Evolutionary conservation across 2,888 invertebrate species (phyloP), one percentile per base, ranked within the genome.

Genomic region (Lasioglossum leucozonium): DNA sequence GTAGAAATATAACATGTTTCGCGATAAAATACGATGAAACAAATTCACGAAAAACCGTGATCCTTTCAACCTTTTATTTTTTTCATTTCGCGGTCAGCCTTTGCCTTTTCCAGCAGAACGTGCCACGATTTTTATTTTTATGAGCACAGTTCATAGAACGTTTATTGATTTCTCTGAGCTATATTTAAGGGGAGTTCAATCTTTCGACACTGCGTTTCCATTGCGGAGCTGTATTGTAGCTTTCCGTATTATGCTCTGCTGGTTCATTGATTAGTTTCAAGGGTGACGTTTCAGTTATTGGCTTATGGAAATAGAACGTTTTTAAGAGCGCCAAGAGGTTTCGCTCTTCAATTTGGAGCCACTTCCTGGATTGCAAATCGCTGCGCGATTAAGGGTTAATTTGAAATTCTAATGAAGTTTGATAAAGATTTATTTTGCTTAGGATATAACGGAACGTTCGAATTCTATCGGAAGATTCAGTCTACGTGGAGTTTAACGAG

Each of bases 181-280:
- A 58, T 58, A 30, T 58, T 58, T 26, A 26, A n/a, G 58, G 26
- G 58, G 58, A 5, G 10, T 13, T 16, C 58, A 26, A 58, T 30
- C 26, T 30, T 58, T 30, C 58, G 58, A 26, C 26, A 5, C 58
- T 13, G n/a, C n/a, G 58, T 58, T 58, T 58, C 58, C 26, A 58
- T 58, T 58, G 58, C 58, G 11, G 26, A 13, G 58, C 13, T 13
- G 58, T 58, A 11, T 26, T 26, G 58, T 30, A 5, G 58, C 26
- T 16, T 58, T 58, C 58, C 26, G 58, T 30, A 58, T 58, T 58
- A 58, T 58, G 58, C 58, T 16, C 13, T 13, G 58, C 58, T 26
- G 58, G 26, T 58, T 58, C 58, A 58, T 58, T 58, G 26, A 58
- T 58, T 58, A 58, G 58, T 58, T 58, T 58, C 58, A 58, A 58